Percentiles rank a stretch among this genome's conserved stretches.
These are phyloP conservation scores for Melanotaenia trifasciata DNA, from an alignment of 2,797 vertebrate species.

Conservation along the genomic window DNA sequence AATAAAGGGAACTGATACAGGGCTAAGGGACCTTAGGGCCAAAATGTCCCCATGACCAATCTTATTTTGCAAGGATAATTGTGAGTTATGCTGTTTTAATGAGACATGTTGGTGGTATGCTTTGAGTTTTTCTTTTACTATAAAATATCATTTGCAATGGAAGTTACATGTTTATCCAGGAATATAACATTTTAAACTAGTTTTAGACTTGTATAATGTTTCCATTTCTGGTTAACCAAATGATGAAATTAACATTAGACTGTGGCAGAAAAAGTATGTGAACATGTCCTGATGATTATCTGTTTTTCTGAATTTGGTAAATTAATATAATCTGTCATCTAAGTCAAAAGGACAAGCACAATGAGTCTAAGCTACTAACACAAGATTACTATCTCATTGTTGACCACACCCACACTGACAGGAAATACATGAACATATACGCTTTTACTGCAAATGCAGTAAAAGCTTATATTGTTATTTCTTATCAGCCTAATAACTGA, in stretches of 20 bases:
- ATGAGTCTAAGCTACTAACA: not conserved
- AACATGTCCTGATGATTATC: not conserved
- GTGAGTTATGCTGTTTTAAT: constrained; percentile 28
- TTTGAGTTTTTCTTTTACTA: constrained; percentile 24
- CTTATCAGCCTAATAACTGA: not conserved
- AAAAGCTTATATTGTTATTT: not conserved
- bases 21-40: constrained; percentile 5
- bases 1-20: constrained; percentile 34
- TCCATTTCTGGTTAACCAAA: constrained; percentile 14
- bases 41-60: constrained; percentile 28
- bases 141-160: constrained; percentile 18
- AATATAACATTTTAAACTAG: constrained; percentile 9
- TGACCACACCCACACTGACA: no score
- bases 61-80: constrained; percentile 11
- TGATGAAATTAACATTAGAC: constrained; percentile 5
- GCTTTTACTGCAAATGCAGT: not conserved
- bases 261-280: not conserved
- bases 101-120: not conserved
- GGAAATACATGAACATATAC: not conserved
- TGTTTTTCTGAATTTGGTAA: not conserved
- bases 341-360: not conserved
- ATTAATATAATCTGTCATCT: not conserved
- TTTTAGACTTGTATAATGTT: constrained; percentile 8
- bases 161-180: not conserved
- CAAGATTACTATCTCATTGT: not conserved